Evolutionary conservation across 92 coral and sea anemone genomes (phyloP), one percentile per base, ranked within the genome.

Genomic region (Virgularia gustaviana): DNA sequence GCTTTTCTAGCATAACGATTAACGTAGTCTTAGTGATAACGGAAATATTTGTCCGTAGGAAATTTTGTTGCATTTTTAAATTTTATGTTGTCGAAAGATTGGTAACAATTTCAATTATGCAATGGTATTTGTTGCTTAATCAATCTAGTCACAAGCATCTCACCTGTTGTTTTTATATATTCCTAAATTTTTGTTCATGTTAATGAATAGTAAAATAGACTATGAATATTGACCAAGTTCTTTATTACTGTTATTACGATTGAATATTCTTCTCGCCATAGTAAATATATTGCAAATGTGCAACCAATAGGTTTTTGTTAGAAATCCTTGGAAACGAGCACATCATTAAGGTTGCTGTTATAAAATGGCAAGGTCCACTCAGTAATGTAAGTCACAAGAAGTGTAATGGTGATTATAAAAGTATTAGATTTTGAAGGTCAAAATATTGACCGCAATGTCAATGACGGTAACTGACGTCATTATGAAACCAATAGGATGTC

Each of bases 401-500:
- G n/a, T n/a, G n/a, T n/a, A 19, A 0, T 34, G 4, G 9, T 60
- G 34, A 57, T 60, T 60, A 60, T 29, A 19, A 35, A 15, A 13
- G 15, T 3, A 29, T 34, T 28, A 47, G 23, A 47, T 16, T 60
- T 34, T 29, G 43, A 60, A 60, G 66, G 66, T 60, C 66, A 35
- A 36, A 38, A 28, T 43, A 55, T 68, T 5, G 45, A 15, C 75
- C 75, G 47, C 75, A 68, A 49, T n/a, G n/a, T n/a, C n/a, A n/a
- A n/a, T n/a, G 28, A 66, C 43, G 35, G 10, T 68, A 24, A 7
- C 47, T 66, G 54, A 68, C 75, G 75, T 68, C 75, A 68, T 68
- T 44, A 16, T 10, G 23, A 68, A 49, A 49, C 75, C 61, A 68
- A 49, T 68, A 31, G 75, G 57, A 61, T 68, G 75, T 68, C 75